These are phyloP conservation scores for Drosophila malerkotliana DNA, from an alignment of 1,140 invertebrate genomes.

Conservation along the genomic window DNA sequence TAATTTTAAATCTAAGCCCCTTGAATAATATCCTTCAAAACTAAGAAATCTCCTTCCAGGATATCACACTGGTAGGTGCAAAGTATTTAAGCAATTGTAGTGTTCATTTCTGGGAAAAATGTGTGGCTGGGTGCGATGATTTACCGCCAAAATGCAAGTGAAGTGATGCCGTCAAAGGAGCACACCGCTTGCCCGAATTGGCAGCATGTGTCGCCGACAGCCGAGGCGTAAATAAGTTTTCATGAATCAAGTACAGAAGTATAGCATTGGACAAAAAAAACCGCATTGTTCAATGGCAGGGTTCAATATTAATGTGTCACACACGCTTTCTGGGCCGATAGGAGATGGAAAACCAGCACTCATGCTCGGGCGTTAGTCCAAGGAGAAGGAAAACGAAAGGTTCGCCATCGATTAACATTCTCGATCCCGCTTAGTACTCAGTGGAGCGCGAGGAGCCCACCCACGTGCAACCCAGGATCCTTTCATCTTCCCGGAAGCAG, in stretches of 20 bases:
- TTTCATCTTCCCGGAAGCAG: slow-evolving; percentile 1
- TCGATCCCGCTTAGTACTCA: slow-evolving; percentile 33
- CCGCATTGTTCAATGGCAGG: slow-evolving; percentile 23
- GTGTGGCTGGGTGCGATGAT: slow-evolving; percentile 31
- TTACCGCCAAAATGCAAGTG: slow-evolving; percentile 52
- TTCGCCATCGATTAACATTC: slow-evolving; percentile 37
- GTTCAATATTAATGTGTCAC: slow-evolving; percentile 28
- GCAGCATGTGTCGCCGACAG: slow-evolving; percentile 28
- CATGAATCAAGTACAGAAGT: slow-evolving; percentile 14
- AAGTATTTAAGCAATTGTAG: slow-evolving; percentile 2
- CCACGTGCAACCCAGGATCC: not conserved
- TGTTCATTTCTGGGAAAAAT: slow-evolving; percentile 15
- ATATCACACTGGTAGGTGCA: not conserved
- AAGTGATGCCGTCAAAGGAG: slow-evolving; percentile 58
- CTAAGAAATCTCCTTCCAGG: not conserved
- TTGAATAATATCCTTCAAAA: too few relatives aligned
- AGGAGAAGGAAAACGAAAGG: slow-evolving; percentile 27
- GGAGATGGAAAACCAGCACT: not conserved
- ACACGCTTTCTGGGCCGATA: slow-evolving; percentile 15
- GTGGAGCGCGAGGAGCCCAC: slow-evolving; percentile 10
- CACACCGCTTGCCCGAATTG: slow-evolving; percentile 14
- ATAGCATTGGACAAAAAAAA: not conserved
- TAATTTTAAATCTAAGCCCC: too few relatives aligned
- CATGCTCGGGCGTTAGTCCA: slow-evolving; percentile 19
- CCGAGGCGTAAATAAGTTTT: slow-evolving; percentile 36